These are phyloP conservation scores for Flexamia atlantica DNA, from an alignment of 2,888 invertebrate species.

Conservation along the genomic window DNA sequence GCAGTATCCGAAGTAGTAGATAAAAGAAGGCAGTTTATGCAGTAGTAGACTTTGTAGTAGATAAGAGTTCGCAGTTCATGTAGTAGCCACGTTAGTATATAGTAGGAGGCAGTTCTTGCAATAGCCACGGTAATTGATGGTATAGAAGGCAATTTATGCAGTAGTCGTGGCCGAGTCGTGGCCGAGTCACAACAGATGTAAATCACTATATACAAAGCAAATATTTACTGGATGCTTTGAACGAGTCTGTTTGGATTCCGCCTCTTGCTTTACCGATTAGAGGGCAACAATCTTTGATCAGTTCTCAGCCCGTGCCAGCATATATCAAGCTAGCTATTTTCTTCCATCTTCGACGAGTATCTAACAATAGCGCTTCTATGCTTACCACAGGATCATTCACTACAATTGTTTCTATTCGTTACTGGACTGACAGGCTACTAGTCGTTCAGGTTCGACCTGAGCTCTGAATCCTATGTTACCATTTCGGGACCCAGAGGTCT, in stretches of 20 bases:
- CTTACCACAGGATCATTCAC: background rate
- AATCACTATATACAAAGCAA: slow-evolving; percentile 51
- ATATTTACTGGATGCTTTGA: slow-evolving; percentile 42
- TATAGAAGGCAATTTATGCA: slow-evolving; percentile 11
- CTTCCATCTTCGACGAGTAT: slow-evolving; percentile 7
- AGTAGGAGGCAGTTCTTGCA: background rate
- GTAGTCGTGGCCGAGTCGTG: background rate
- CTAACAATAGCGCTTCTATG: slow-evolving; percentile 13
- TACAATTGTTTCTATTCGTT: slow-evolving; percentile 3
- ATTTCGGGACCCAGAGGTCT: too few species aligned
- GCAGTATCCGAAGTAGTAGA: background rate
- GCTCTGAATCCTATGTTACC: too few species aligned
- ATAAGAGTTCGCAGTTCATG: background rate
- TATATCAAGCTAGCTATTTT: slow-evolving; percentile 37
- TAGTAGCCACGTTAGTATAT: background rate
- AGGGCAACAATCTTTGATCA: slow-evolving; percentile 49
- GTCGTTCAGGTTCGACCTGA: too few species aligned
- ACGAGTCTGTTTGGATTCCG: slow-evolving; percentile 28
- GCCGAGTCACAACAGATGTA: slow-evolving; percentile 50
- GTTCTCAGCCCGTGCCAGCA: background rate
- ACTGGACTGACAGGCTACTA: too few species aligned
- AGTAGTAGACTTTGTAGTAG: background rate
- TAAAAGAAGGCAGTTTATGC: background rate
- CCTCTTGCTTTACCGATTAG: slow-evolving; percentile 20
- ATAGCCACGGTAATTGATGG: background rate